phyloP scores from a whole-genome alignment of 2,888 invertebrate genomes.

The Deladenus siricidicola region DNA sequence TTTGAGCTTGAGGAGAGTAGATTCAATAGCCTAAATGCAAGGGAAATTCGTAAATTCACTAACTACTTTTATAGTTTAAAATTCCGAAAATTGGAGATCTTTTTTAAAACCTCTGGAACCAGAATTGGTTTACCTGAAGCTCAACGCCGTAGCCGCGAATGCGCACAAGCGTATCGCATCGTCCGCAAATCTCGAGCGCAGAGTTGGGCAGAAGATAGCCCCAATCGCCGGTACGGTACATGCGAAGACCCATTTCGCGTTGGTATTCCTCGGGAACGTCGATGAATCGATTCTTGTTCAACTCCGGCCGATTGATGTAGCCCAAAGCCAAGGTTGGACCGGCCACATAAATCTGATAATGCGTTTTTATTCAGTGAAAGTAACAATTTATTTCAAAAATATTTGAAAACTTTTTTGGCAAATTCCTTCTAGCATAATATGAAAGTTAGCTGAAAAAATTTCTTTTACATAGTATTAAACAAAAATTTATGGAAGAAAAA shows the following conservation, averaged over 20 bases:
- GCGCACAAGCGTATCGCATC: conserved; percentile 57
- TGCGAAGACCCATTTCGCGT: conserved; percentile 24
- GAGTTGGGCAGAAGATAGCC: conserved; percentile 56
- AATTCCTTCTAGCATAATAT: neutral
- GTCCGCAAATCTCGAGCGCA: conserved; percentile 56
- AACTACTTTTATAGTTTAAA: neutral
- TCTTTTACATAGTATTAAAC: neutral
- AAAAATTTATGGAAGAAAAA: neutral
- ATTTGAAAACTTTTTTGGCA: neutral
- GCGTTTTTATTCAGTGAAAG: conserved; percentile 3
- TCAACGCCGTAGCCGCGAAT: conserved; percentile 57
- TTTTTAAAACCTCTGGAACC: too few relatives aligned
- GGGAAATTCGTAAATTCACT: neutral
- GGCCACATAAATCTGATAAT: conserved; percentile 51
- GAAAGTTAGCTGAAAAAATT: neutral
- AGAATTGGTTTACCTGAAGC: conserved; percentile 54
- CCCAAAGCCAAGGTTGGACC: conserved; percentile 55
- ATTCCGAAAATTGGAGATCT: neutral
- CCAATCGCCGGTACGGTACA: conserved; percentile 54
- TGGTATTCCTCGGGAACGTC: conserved; percentile 29
- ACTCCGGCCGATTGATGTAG: conserved; percentile 55
- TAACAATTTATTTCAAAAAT: neutral
- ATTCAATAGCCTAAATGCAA: conserved; percentile 54
- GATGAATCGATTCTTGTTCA: conserved; percentile 45
- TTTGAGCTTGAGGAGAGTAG: conserved; percentile 53